Evolutionary conservation across 2,113 vertebrate species (phyloP), one percentile per base, ranked within the genome.

Genomic region (Salminus brasiliensis): DNA sequence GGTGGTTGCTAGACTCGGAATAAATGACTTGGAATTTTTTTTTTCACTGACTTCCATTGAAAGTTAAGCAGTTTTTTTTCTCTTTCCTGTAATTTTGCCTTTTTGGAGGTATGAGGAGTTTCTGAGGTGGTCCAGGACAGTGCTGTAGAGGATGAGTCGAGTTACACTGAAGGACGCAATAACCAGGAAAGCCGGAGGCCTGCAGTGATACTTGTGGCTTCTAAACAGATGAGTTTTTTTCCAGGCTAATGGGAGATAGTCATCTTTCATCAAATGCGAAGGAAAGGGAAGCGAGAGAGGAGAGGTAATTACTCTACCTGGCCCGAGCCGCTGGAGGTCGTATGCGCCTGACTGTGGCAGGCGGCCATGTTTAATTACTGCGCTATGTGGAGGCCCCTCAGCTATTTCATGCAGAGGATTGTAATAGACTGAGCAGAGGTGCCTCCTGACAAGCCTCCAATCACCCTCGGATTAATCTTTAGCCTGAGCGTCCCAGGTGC

Each of bases 201-300:
- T 69, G 62, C 23, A 8, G 70, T 41, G 81, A 57, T 73, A 76
- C 85, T 70, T 84, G 73, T 34, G 70, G 18, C 68, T 82, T 78
- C 78, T 57, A 70, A 65, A 79, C 81, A 87, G 21, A 81, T 32
- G 18, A 49, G 86, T 88, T 87, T 78, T 85, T 88, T 87, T 81
- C 43, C 34, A 1, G 83, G 87, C 77, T 69, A 0, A 72, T 77
- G 0, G 82, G 81, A 74, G 75, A 79, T 71, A 75, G 53, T 52
- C 11, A 29, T 73, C 70, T 76, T 86, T 81, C 65, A 69, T 55
- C 71, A 80, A 55, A 63, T 53, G 21, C 18, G 57, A 75, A 74
- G 62, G 49, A 81, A 52, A 29, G 21, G 78, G 32, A 82, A 65
- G 67, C 72, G 57, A 65, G 59, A 59, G 67, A 47, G 27, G 5